These are phyloP conservation scores for Amphiduros pacificus DNA, from an alignment of 2,888 invertebrate species.

Conservation along the genomic window DNA sequence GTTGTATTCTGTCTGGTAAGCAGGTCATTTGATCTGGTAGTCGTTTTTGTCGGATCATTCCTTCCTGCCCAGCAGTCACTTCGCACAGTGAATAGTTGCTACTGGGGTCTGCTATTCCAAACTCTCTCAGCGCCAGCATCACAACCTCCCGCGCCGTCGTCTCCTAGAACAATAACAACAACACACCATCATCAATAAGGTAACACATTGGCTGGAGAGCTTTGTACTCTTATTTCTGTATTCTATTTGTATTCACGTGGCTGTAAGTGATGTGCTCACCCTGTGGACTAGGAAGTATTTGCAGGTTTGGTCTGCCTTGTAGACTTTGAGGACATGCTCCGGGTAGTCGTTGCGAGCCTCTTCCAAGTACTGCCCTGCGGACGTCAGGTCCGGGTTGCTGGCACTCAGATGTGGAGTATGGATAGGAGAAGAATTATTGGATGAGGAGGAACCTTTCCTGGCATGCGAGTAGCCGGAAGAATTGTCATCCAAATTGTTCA, in stretches of 20 bases:
- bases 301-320: slow-evolving; percentile 92
- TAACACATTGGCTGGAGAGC: too few species aligned
- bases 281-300: slow-evolving; percentile 96
- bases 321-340: slow-evolving; percentile 93
- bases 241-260: too few species aligned
- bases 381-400: slow-evolving; percentile 54
- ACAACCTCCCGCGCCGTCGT: slow-evolving; percentile 79
- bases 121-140: slow-evolving; percentile 94
- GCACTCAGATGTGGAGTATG: slow-evolving; percentile 31
- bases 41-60: slow-evolving; percentile 92
- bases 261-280: slow-evolving; percentile 61
- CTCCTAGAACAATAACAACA: slow-evolving; percentile 62
- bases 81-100: slow-evolving; percentile 94
- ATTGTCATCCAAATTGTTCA: slow-evolving; percentile 25
- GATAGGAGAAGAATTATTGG: slow-evolving; percentile 29
- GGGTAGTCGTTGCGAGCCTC: slow-evolving; percentile 63
- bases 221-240: too few species aligned
- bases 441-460: slow-evolving; percentile 34
- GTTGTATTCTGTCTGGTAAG: slow-evolving; percentile 88
- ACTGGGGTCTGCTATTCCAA: slow-evolving; percentile 92
- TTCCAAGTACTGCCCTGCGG: slow-evolving; percentile 35
- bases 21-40: slow-evolving; percentile 93
- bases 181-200: too few species aligned
- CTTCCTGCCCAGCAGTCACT: slow-evolving; percentile 87
- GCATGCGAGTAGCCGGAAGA: slow-evolving; percentile 10